Evolutionary conservation across 1,140 invertebrate genomes (phyloP).

Genomic region (Ephestia elutella): DNA sequence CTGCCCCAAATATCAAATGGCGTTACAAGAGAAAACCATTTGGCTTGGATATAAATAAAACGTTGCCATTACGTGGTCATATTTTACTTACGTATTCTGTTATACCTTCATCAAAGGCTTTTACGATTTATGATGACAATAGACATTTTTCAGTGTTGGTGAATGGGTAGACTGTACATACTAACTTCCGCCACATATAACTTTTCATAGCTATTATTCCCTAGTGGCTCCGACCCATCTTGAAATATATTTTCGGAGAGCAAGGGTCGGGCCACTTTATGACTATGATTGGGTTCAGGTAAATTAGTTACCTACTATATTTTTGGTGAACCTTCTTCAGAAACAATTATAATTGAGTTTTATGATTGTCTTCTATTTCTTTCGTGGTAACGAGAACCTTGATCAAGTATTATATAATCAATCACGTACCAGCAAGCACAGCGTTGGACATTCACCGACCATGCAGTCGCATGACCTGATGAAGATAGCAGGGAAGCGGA

Average conservation of each 20-base stretch:
- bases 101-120: neutral
- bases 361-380: neutral
- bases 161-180: neutral
- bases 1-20: neutral
- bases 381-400: neutral
- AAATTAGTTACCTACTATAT: neutral
- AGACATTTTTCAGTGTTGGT: neutral
- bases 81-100: neutral
- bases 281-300: neutral
- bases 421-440: too few relatives aligned
- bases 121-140: neutral
- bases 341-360: neutral
- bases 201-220: slow-evolving; percentile 1
- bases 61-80: neutral
- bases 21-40: neutral
- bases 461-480: too few relatives aligned
- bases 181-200: neutral
- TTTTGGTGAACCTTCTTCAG: neutral
- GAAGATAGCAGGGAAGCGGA: too few relatives aligned
- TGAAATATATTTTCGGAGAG: neutral
- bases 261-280: neutral
- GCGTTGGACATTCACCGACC: too few relatives aligned
- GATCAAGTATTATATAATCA: too few relatives aligned
- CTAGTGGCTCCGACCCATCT: neutral
- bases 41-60: neutral